Conservation (phyloP, 2,888 invertebrate genomes). For the Allacma fusca region DNA sequence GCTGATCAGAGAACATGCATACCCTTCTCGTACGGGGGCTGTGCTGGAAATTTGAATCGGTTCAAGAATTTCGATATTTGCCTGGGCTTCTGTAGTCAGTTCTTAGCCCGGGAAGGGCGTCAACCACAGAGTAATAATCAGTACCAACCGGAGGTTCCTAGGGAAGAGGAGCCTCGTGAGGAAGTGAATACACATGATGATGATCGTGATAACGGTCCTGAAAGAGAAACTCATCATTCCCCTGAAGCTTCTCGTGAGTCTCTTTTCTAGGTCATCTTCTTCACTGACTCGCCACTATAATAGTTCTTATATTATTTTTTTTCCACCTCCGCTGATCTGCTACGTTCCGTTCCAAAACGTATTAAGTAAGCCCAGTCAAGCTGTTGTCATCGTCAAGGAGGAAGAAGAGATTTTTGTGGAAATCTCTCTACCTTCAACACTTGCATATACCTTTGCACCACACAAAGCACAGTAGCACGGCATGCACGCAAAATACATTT, state of each 20-base stretch:
- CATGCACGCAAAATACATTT: too few relatives aligned
- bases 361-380: too few relatives aligned
- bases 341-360: too few relatives aligned
- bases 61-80: slow-evolving; percentile 75
- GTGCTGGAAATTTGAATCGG: slow-evolving; percentile 67
- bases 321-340: too few relatives aligned
- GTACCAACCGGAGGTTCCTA: neutral
- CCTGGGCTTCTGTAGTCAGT: slow-evolving; percentile 68
- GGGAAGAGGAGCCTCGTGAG: neutral
- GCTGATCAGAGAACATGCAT: slow-evolving; percentile 65
- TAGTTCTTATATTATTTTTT: too few relatives aligned
- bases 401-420: too few relatives aligned
- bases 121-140: slow-evolving; percentile 54
- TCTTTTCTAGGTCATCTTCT: neutral
- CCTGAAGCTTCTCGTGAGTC: slow-evolving; percentile 20
- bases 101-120: slow-evolving; percentile 1
- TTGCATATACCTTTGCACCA: too few relatives aligned
- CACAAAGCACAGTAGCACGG: too few relatives aligned
- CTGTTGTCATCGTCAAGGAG: too few relatives aligned
- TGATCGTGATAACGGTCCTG: neutral
- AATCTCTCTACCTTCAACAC: too few relatives aligned
- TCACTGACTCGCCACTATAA: too few relatives aligned
- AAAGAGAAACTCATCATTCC: too few relatives aligned
- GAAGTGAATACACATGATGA: neutral
- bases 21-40: slow-evolving; percentile 68